Conservation (phyloP, 2,113 vertebrate species). For the Saccopteryx bilineata region DNA sequence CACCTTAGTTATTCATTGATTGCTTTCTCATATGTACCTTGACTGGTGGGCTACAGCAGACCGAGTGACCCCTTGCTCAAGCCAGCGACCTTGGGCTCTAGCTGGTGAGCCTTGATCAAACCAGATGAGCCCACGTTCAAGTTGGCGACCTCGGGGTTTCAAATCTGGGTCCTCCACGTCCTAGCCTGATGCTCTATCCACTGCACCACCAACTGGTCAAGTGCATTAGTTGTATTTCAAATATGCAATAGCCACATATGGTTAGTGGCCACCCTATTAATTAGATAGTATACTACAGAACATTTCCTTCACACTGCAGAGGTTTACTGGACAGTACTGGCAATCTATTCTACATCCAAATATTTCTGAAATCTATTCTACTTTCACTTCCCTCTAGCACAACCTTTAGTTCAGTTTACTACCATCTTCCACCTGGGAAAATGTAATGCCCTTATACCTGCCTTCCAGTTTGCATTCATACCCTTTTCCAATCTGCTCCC, state of each 20-base stretch:
- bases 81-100: no score
- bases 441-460: not conserved
- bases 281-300: not conserved
- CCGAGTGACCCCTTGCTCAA: no score
- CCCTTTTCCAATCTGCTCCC: not conserved
- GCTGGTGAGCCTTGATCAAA: no score
- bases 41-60: no score
- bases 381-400: not conserved
- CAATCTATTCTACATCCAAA: not conserved
- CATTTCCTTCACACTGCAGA: not conserved
- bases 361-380: slow-evolving; percentile 1
- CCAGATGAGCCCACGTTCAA: no score
- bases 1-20: no score
- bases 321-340: not conserved
- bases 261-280: not conserved
- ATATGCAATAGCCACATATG: not conserved
- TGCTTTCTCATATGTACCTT: no score
- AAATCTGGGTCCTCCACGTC: no score
- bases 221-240: not conserved
- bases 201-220: no score
- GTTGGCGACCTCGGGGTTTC: no score
- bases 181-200: no score
- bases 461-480: not conserved
- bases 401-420: not conserved
- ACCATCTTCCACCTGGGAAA: not conserved